Evolutionary conservation across 2,888 invertebrate genomes (phyloP), one percentile per base, ranked within the genome.

Genomic region (Nomada fabriciana): DNA sequence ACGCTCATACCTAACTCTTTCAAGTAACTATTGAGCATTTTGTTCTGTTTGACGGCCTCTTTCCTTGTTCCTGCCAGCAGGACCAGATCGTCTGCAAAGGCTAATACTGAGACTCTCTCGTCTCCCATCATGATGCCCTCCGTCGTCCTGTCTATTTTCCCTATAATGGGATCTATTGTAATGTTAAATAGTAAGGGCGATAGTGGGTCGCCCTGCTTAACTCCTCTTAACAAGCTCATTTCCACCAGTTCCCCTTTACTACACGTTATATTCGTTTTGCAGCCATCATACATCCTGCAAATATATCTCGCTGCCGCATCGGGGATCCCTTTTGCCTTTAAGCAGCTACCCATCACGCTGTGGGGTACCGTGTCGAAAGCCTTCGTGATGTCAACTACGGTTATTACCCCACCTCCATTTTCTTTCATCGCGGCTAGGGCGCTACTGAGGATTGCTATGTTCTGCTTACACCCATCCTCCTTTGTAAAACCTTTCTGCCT

Each of bases 191-290:
- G 2, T 1, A 86, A 57, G 0, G 84, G 86, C 0, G 86, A 83
- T 0, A 87, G 52, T 0, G 94, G 94, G 93, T 95, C 94, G 92
- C 94, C 91, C 94, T 94, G 94, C 94, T 94, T 94, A 92, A 95
- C 92, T 90, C 94, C 93, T 92, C 93, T 29, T 29, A 0, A 4
- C 0, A 29, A 0, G 5, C 4, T 4, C 29, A 29, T 29, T 29
- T 2, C 3, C 3, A 29, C 29, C 5, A 3, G 3, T 29, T 29
- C 5, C 0, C 29, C 29, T 0, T 2, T 2, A 3, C 29, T 29
- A 4, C 29, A 29, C 3, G 29, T 0, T 29, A 29, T 29, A 0
- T 29, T 0, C 0, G 29, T 29, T 3, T 29, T 29, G 29, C 29
- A 29, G 29, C 20, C 13, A 0, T 68, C 5, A 5, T 69, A 75